phyloP scores from a whole-genome alignment of 2,797 vertebrate species.

The Sebastes baramenuke region DNA sequence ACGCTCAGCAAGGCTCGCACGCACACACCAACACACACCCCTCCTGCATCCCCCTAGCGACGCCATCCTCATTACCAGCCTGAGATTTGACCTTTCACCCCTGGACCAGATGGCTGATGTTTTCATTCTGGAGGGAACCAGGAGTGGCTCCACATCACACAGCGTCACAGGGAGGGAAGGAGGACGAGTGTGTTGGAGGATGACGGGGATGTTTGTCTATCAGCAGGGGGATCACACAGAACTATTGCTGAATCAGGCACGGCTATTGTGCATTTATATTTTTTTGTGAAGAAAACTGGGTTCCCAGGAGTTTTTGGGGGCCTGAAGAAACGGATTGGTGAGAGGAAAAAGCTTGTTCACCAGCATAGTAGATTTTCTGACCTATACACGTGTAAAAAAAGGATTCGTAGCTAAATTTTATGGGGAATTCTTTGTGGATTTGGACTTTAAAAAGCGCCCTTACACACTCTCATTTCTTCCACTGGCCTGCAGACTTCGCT shows the following conservation, averaged over 20 bases:
- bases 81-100: constrained; percentile 83
- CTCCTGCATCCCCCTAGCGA: constrained; percentile 75
- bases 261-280: background rate
- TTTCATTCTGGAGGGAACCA: constrained; percentile 76
- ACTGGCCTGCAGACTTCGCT: constrained; percentile 5
- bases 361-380: background rate
- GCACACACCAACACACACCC: constrained; percentile 28
- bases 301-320: background rate
- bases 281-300: background rate
- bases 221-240: constrained; percentile 31
- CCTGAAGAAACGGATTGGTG: background rate
- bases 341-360: background rate
- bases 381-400: background rate
- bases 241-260: constrained; percentile 47
- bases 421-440: background rate
- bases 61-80: constrained; percentile 85
- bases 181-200: constrained; percentile 34
- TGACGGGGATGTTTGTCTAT: constrained; percentile 44
- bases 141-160: constrained; percentile 60
- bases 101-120: constrained; percentile 84
- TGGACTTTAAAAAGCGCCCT: background rate
- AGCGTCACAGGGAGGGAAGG: constrained; percentile 29
- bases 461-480: background rate
- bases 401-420: background rate
- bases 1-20: constrained; percentile 45